phyloP scores from a whole-genome alignment of 2,888 invertebrate genomes.

The Rutpela maculata region DNA sequence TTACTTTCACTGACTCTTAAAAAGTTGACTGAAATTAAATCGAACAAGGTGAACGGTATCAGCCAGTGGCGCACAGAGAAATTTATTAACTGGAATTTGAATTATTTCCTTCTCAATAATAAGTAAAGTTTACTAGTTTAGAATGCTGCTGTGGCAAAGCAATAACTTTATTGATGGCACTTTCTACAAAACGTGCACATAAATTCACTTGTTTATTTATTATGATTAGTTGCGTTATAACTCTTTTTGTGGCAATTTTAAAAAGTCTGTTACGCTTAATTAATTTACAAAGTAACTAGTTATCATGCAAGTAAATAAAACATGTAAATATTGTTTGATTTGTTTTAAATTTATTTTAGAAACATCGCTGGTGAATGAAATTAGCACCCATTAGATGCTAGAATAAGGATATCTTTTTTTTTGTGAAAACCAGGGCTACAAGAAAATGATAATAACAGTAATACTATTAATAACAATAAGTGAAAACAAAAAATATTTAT shows the following conservation, averaged over 20 bases:
- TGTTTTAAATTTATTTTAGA: too few relatives aligned
- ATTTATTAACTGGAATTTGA: conserved; percentile 14
- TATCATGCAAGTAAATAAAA: too few relatives aligned
- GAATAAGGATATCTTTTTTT: too few relatives aligned
- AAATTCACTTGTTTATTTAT: conserved; percentile 1
- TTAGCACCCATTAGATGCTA: too few relatives aligned
- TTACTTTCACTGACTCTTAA: conserved; percentile 41
- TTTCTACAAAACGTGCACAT: neutral
- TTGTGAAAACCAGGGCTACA: too few relatives aligned
- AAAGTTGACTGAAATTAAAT: conserved; percentile 30
- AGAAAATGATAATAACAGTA: too few relatives aligned
- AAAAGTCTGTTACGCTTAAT: neutral
- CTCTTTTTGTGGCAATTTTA: neutral
- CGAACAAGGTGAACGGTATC: conserved; percentile 46
- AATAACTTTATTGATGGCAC: neutral
- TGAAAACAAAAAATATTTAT: too few relatives aligned
- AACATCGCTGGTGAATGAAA: too few relatives aligned
- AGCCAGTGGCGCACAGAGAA: conserved; percentile 43
- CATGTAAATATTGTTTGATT: too few relatives aligned
- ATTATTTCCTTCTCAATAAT: neutral
- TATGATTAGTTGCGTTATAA: neutral
- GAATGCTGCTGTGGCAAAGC: neutral
- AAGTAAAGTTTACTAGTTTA: neutral
- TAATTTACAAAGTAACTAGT: too few relatives aligned
- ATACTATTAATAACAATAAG: too few relatives aligned